A percentile compares a stretch with the other conserved stretches of the same genome.
These are phyloP conservation scores for Xestoiulus laeticollis DNA, from an alignment of 2,888 invertebrate species.

Conservation along the genomic window DNA sequence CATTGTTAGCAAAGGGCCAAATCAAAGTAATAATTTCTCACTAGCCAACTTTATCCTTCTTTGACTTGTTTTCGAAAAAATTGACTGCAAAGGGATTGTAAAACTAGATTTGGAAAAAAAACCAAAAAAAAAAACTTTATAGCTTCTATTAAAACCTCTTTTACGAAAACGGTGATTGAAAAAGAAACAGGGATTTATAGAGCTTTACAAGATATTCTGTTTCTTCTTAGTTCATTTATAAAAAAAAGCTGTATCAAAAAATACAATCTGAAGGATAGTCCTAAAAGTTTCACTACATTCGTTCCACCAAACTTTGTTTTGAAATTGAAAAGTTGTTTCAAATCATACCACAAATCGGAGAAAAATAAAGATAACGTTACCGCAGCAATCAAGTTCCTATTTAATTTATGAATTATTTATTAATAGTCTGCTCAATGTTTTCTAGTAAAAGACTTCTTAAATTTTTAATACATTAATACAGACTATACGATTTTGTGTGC, in stretches of 20 bases:
- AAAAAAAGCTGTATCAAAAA: neutral
- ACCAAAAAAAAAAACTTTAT: conserved; percentile 39
- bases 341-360: too few species aligned
- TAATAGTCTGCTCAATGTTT: too few species aligned
- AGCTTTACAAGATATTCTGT: conserved; percentile 30
- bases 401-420: too few species aligned
- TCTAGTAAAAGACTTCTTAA: too few species aligned
- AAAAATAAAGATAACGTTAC: too few species aligned
- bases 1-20: neutral
- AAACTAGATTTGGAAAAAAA: neutral
- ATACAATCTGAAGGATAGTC: neutral
- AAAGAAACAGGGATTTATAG: conserved; percentile 36
- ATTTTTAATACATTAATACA: too few species aligned
- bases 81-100: conserved; percentile 30
- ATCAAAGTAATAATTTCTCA: conserved; percentile 3
- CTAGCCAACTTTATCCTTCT: neutral
- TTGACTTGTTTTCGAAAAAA: conserved; percentile 38
- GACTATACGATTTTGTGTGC: too few species aligned
- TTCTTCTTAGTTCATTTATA: conserved; percentile 31
- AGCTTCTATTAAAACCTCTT: conserved; percentile 38
- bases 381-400: too few species aligned
- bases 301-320: neutral
- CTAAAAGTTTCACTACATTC: neutral
- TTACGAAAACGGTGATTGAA: conserved; percentile 38
- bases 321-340: neutral